Evolutionary conservation across 1,140 invertebrate genomes (phyloP).

Genomic region (Bombus difficillimus): DNA sequence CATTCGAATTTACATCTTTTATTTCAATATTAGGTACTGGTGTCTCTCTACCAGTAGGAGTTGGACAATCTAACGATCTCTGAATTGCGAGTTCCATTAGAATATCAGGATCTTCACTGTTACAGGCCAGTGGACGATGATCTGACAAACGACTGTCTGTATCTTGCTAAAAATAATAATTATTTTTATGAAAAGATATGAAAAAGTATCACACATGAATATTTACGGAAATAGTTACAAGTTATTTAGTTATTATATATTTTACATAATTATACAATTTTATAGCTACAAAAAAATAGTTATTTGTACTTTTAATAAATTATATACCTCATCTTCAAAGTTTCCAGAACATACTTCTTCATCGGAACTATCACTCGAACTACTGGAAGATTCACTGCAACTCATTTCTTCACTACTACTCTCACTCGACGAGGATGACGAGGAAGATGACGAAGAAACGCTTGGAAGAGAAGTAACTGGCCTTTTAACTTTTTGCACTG

Average conservation of each 20-base stretch:
- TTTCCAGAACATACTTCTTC: conserved; percentile 70
- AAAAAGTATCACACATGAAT: neutral
- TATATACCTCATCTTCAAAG: conserved; percentile 63
- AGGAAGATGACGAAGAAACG: conserved; percentile 75
- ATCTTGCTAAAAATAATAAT: conserved; percentile 66
- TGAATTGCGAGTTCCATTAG: conserved; percentile 77
- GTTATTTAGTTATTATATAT: too few species aligned
- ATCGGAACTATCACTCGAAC: conserved; percentile 80
- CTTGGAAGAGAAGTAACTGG: conserved; percentile 62
- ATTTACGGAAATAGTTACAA: too few species aligned
- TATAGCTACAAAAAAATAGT: neutral
- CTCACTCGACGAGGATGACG: conserved; percentile 76
- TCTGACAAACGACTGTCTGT: conserved; percentile 72
- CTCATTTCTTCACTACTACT: conserved; percentile 75
- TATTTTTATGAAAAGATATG: conserved; percentile 12
- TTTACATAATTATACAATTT: neutral
- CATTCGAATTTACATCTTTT: conserved; percentile 57
- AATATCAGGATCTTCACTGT: conserved; percentile 79
- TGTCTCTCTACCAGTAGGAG: conserved; percentile 75
- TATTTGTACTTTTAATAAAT: neutral
- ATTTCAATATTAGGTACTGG: conserved; percentile 74
- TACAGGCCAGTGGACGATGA: conserved; percentile 72
- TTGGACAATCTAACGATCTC: conserved; percentile 76
- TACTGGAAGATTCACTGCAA: conserved; percentile 76
- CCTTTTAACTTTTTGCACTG: conserved; percentile 69